Evolutionary conservation across 2,888 invertebrate species (phyloP), one percentile per base, ranked within the genome.

Genomic region (Gryllus longicercus): DNA sequence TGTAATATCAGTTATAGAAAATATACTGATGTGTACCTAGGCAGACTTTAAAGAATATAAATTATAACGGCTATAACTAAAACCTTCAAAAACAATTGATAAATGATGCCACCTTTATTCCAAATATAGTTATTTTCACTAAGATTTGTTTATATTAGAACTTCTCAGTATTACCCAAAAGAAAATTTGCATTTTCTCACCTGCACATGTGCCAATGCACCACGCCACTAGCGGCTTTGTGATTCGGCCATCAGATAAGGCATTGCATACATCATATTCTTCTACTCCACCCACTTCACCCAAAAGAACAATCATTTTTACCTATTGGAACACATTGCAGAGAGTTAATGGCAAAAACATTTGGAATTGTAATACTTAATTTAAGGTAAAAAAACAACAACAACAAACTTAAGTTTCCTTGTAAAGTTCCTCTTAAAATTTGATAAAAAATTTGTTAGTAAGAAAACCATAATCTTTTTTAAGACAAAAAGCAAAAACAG

Each of bases 211-310:
- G 16, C 99, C 99, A 84, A 99, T 99, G 86, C 99, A 99, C 99
- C 99, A 99, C 3, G 97, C 97, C 0, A 99, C 95, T 84, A 99
- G 88, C 0, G 99, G 99, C 86, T 99, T 99, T 81, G 93, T 96
- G 84, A 99, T 93, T 80, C 91, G 89, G 0, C 93, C 93, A 77
- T 91, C 91, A 84, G 94, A 91, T 23, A 99, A 90, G 0, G 98
- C 97, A 12, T 93, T 90, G 84, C 97, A 97, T 3, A 99, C 97
- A 86, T 96, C 95, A 88, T 99, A 99, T 86, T 99, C 99, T 87
- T 99, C 99, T 0, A 94, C 92, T 0, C 99, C 99, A 8, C 99
- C 99, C n/a, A 99, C 98, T 88, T 98, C 99, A 0, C 99, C 99
- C 74, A 99, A 89, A 0, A 99, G 89, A 0, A 99, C 95, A 84